Evolutionary conservation across 2,888 invertebrate genomes (phyloP).

Genomic region (Fissipunctia ypsillon): DNA sequence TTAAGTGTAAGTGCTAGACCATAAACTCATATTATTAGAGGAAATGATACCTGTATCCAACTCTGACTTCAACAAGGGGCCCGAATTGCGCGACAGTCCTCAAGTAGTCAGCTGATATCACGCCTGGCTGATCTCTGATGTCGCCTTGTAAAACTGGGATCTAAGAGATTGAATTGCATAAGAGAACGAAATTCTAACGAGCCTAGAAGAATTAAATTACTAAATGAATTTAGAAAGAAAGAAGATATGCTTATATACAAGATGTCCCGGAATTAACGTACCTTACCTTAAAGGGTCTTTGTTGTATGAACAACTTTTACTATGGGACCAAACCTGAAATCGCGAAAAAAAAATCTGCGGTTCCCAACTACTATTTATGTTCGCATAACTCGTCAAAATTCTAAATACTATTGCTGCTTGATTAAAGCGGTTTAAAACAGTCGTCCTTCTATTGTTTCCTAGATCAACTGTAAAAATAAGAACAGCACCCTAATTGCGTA

Average conservation of each 20-base stretch:
- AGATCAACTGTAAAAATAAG: neutral
- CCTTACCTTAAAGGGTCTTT: no score
- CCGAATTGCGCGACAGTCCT: conserved; percentile 91
- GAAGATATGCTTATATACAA: neutral
- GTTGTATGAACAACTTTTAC: no score
- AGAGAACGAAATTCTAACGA: neutral
- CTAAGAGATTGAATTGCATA: conserved; percentile 63
- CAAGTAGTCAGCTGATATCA: conserved; percentile 90
- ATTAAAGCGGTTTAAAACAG: neutral
- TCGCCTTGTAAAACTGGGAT: conserved; percentile 84
- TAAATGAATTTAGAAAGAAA: neutral
- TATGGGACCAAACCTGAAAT: no score
- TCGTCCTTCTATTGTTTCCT: neutral
- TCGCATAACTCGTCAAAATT: no score
- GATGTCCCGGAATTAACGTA: no score
- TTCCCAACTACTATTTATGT: no score
- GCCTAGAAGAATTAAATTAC: neutral
- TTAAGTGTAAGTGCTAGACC: neutral
- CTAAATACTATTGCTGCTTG: no score
- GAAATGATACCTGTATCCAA: conserved; percentile 81
- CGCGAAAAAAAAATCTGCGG: no score
- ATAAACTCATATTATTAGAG: neutral
- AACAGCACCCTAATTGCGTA: no score
- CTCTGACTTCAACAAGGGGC: conserved; percentile 89
- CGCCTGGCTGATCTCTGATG: conserved; percentile 87